These are phyloP conservation scores for Pangasius sanitwongsei DNA, from an alignment of 2,797 vertebrate genomes.

Conservation along the genomic window DNA sequence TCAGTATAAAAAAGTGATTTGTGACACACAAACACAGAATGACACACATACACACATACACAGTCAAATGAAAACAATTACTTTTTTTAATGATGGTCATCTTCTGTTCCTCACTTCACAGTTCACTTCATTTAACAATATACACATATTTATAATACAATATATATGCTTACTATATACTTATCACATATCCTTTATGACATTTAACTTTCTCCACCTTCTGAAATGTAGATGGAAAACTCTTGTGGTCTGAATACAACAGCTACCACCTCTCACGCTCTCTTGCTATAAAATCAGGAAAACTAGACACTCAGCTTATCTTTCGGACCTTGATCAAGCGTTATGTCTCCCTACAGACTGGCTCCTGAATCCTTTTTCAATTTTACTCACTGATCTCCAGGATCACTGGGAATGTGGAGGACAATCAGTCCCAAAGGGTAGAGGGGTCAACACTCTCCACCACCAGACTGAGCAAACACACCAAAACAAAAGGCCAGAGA, in stretches of 20 bases:
- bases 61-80: not conserved
- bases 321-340: slow-evolving; percentile 16
- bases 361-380: slow-evolving; percentile 38
- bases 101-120: not conserved
- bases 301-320: not conserved
- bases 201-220: too few species aligned
- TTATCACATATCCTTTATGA: not conserved
- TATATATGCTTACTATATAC: not conserved
- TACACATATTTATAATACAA: not conserved
- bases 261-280: not conserved
- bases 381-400: slow-evolving; percentile 32
- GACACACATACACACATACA: not conserved
- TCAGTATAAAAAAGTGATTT: not conserved
- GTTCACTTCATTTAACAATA: not conserved
- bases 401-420: slow-evolving; percentile 27
- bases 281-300: not conserved
- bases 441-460: slow-evolving; percentile 65
- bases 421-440: slow-evolving; percentile 17
- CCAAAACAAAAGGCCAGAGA: slow-evolving; percentile 85
- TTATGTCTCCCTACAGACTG: slow-evolving; percentile 14
- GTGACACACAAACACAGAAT: not conserved
- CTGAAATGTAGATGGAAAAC: not conserved
- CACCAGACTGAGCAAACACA: slow-evolving; percentile 78
- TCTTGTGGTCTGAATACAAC: not conserved
- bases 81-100: not conserved